Evolutionary conservation across 1,140 invertebrate species (phyloP), one percentile per base, ranked within the genome.

Genomic region (Bradynema listronoti): DNA sequence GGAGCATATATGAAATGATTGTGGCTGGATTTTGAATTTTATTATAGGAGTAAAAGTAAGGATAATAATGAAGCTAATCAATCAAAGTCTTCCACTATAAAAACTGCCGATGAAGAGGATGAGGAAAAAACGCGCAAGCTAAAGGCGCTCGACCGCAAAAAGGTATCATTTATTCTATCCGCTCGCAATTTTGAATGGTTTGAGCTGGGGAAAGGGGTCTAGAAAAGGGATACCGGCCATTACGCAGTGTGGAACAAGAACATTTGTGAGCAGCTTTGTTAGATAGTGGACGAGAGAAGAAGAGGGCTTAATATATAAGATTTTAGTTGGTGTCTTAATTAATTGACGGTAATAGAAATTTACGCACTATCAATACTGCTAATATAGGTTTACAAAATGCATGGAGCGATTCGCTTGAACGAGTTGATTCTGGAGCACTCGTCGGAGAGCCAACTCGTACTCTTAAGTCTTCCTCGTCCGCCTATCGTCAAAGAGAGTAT

Each of bases 321-420:
- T n/a, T n/a, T n/a, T n/a, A n/a, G n/a, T n/a, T n/a, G n/a, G n/a
- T n/a, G n/a, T n/a, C n/a, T n/a, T n/a, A n/a, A n/a, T n/a, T n/a
- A n/a, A n/a, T n/a, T 2, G 5, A n/a, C 14, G n/a, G 24, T 32
- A 4, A 30, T 50, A n/a, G 47, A 4, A 4, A 14, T 6, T 50
- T 4, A 14, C n/a, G 47, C n/a, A 0, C 19, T 45, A 19, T 27
- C n/a, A n/a, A n/a, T n/a, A n/a, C n/a, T 57, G 27, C 2, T n/a
- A 14, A 51, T 67, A 11, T 22, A 68, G 63, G 72, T 76, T 5
- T 61, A 63, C 45, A 76, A 93, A 68, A 97, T 99, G 93, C 92
- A 98, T 82, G 97, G 94, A 39, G 93, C 94, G 43, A 89, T 98
- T 29, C 90, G 93, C 82, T 82, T 99, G 57, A 99, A 98, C 80